These are phyloP conservation scores for Pseudomugil gertrudae DNA, from an alignment of 2,797 vertebrate genomes.

Conservation along the genomic window DNA sequence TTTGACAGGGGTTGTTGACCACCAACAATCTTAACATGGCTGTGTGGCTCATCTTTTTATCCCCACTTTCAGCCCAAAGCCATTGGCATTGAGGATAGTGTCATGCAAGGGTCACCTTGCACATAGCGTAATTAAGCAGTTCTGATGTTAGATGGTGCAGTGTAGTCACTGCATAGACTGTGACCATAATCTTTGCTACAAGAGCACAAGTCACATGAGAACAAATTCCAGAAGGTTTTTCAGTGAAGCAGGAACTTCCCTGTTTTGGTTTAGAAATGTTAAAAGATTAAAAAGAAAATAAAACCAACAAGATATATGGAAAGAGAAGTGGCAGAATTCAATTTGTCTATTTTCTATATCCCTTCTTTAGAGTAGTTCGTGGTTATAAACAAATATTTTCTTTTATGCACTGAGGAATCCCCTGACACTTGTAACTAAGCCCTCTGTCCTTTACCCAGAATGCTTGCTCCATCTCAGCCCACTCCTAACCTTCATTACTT, in stretches of 20 bases:
- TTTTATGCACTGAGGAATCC: conserved; percentile 10
- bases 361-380: background rate
- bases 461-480: conserved; percentile 33
- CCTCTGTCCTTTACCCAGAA: conserved; percentile 26
- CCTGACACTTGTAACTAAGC: conserved; percentile 32
- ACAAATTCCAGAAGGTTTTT: conserved; percentile 14
- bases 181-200: background rate
- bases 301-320: background rate
- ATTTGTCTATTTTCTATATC: background rate
- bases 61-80: conserved; percentile 2
- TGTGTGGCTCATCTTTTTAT: conserved; percentile 11
- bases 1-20: conserved; percentile 26
- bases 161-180: background rate
- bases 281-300: background rate
- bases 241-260: conserved; percentile 21
- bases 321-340: background rate
- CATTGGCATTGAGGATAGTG: background rate
- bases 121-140: conserved; percentile 4
- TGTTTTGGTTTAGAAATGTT: conserved; percentile 16
- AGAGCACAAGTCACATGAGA: conserved; percentile 32
- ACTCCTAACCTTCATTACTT: conserved; percentile 53
- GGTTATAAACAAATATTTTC: conserved; percentile 1
- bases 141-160: background rate
- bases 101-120: background rate
- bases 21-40: background rate